Base-by-base conservation (phyloP, 92 coral and sea anemone species). In the Diadumene lineata region DNA sequence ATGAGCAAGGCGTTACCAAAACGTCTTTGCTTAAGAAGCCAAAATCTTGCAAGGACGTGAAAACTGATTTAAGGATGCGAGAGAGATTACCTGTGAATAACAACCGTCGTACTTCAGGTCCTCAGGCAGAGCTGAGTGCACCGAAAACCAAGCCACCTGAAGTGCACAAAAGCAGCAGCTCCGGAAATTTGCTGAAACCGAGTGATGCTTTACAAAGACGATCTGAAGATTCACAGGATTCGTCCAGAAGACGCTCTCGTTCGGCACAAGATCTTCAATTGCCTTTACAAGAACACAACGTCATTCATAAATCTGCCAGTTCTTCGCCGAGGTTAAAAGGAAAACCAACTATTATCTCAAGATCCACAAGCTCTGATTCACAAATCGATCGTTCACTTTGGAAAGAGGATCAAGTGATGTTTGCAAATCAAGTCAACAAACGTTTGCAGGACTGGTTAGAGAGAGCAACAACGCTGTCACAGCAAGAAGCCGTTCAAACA, bases 361-460 rank as follows among this genome's bases (percentile, higher is more conserved):
- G 48, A 38, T 38, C 48, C 6, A 38, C 48, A 38, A 38, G 48
- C 48, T 4, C 48, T 38, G 48, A 38, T n/a, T 26, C 66, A 11
- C 50, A 24, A 18, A 66, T 38, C 13, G 48, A 33, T 44, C 48
- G 81, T 3, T 73, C 73, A 10, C 55, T 50, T 9, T 77, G 81
- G 81, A 77, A 77, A 25, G 66, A 77, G 55, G 81, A 77, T 34
- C 81, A 77, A 31, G 25, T 44, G 13, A 56, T 66, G 61, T 77
- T 77, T 66, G 81, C 81, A 22, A 33, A 77, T 23, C 81, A 77
- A 77, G 81, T 77, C 0, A 77, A 77, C 21, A 51, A 46, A 7
- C 22, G 66, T 22, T 23, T 77, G 22, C 73, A 77, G 34, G 81
- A 65, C 50, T 77, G 81, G 81, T 66, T 77, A 18, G 64, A 68